phyloP scores from a whole-genome alignment of 2,888 invertebrate genomes.

The Hartigia nigra region DNA sequence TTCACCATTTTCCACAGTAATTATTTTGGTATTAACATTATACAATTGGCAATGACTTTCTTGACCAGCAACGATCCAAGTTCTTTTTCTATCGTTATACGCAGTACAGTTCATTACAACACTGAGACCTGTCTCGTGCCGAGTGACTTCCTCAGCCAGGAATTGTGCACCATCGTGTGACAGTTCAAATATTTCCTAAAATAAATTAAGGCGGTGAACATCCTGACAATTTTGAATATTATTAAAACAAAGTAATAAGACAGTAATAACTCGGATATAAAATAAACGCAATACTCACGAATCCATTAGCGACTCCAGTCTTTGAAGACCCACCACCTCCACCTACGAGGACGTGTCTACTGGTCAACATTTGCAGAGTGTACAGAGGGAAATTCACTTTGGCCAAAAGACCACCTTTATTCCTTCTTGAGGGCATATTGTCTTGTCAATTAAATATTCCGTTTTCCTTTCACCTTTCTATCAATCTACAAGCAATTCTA shows the following conservation, averaged over 20 bases:
- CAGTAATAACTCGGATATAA: neutral
- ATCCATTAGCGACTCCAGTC: constrained; percentile 97
- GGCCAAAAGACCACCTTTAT: constrained; percentile 80
- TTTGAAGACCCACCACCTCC: constrained; percentile 98
- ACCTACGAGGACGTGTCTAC: constrained; percentile 93
- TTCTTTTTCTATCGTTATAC: constrained; percentile 77
- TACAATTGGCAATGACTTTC: constrained; percentile 92
- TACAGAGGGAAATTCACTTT: constrained; percentile 95
- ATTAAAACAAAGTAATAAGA: neutral
- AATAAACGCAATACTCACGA: constrained; percentile 75
- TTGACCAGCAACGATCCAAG: constrained; percentile 88
- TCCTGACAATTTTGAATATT: neutral
- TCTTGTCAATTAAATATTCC: constrained; percentile 29
- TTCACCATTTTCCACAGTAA: constrained; percentile 64
- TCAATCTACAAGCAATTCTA: neutral
- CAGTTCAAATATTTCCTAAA: constrained; percentile 92
- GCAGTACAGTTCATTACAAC: constrained; percentile 94
- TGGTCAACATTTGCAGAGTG: constrained; percentile 88
- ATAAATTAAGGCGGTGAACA: constrained; percentile 37
- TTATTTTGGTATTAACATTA: constrained; percentile 71
- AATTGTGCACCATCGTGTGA: constrained; percentile 86
- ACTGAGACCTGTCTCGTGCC: constrained; percentile 88
- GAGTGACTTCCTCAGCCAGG: constrained; percentile 87
- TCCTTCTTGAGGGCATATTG: constrained; percentile 73
- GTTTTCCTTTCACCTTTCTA: neutral